These are phyloP conservation scores for Helobdella robusta DNA, from an alignment of 2,888 invertebrate genomes.

Conservation along the genomic window DNA sequence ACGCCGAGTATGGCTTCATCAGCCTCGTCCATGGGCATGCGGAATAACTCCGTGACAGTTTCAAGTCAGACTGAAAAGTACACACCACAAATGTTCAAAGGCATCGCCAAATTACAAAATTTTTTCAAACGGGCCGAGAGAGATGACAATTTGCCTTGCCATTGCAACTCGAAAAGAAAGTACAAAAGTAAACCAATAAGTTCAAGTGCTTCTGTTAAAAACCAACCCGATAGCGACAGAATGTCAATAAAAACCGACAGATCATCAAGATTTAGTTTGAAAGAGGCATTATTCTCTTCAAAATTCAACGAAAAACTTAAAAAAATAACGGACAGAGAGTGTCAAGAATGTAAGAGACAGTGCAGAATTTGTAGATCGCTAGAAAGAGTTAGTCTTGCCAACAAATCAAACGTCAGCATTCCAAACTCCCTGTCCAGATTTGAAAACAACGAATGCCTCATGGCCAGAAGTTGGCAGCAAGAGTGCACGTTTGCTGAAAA, in stretches of 20 bases:
- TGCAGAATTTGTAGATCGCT: background rate
- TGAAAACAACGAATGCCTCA: background rate
- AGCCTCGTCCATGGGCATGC: slow-evolving; percentile 10
- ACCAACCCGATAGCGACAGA: background rate
- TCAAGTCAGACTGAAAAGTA: background rate
- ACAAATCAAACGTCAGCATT: background rate
- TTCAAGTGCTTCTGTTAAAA: background rate
- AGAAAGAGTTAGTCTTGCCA: background rate
- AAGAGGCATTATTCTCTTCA: too few species aligned
- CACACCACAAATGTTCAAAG: background rate
- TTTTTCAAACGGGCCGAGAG: slow-evolving; percentile 16
- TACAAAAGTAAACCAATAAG: background rate
- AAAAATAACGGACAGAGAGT: background rate
- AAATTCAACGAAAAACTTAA: background rate
- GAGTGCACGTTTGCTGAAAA: background rate
- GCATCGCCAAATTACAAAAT: slow-evolving; percentile 19
- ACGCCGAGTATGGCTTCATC: slow-evolving; percentile 9
- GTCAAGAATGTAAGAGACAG: background rate
- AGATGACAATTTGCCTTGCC: slow-evolving; percentile 10
- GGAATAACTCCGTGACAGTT: too few species aligned
- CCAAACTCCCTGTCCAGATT: background rate
- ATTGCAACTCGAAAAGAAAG: background rate
- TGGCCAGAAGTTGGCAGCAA: slow-evolving; percentile 16
- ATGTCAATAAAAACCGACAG: background rate
- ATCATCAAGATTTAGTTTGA: background rate